These are phyloP conservation scores for Miniopterus natalensis DNA, from an alignment of 2,113 vertebrate genomes.

Conservation along the genomic window DNA sequence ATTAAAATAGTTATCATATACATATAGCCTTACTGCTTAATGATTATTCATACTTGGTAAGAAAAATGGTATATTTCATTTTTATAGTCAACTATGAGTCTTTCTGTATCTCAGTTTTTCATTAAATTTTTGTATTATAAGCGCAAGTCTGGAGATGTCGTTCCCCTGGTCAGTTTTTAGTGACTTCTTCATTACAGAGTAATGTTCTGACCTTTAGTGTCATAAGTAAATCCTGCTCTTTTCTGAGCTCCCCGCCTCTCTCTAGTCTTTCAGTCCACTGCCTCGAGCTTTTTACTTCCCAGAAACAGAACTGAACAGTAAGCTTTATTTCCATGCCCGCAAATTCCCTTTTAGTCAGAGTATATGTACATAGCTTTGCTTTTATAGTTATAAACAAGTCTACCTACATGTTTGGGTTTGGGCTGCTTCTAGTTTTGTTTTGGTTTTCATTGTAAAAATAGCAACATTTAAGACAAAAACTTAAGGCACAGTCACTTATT, in stretches of 20 bases:
- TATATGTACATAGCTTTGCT: background rate
- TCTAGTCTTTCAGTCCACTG: background rate
- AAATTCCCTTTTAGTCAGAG: slow-evolving; percentile 15
- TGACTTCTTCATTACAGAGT: background rate
- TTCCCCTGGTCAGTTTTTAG: background rate
- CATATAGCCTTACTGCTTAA: slow-evolving; percentile 6
- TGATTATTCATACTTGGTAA: slow-evolving; percentile 28
- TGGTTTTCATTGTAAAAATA: slow-evolving; percentile 38
- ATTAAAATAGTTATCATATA: slow-evolving; percentile 41
- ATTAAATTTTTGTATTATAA: slow-evolving; percentile 24
- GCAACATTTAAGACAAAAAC: slow-evolving; percentile 28
- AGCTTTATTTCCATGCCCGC: background rate
- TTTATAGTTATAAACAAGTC: slow-evolving; percentile 1
- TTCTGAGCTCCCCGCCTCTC: background rate
- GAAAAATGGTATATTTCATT: slow-evolving; percentile 7
- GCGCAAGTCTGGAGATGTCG: background rate
- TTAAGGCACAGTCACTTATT: background rate
- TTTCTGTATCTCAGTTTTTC: slow-evolving; percentile 29
- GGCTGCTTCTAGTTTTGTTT: background rate
- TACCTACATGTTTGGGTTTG: slow-evolving; percentile 11
- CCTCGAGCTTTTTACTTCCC: background rate
- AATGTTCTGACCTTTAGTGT: background rate
- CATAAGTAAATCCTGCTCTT: background rate
- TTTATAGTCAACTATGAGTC: slow-evolving; percentile 54
- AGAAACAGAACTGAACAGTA: slow-evolving; percentile 36